Evolutionary conservation across 2,797 vertebrate genomes (phyloP), one percentile per base, ranked within the genome.

Genomic region (Scleropages formosus): DNA sequence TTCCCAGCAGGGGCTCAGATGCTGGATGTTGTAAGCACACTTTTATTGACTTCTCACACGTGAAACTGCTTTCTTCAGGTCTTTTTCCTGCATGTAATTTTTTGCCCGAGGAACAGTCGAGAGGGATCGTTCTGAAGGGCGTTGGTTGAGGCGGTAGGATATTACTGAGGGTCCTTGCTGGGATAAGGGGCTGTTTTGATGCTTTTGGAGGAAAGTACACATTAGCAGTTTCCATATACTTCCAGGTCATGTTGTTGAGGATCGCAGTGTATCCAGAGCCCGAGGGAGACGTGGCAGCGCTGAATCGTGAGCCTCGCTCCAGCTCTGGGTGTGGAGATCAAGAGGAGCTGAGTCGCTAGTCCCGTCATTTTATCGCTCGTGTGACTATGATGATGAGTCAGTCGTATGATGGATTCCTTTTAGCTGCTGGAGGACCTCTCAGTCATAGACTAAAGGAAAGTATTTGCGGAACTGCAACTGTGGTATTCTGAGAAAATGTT

Each of bases 161-260:
- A 53, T 18, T 53, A 53, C 26, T 20, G 53, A 24, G 44, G 24
- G 4, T 15, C 31, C 7, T 56, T 4, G 66, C 9, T 24, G 22
- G 53, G 74, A 13, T 53, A 47, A 78, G 82, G 83, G 75, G 82
- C 79, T 85, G 81, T 81, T 82, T 78, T 81, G 81, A 74, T 80
- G 80, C 51, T 64, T 83, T 77, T 70, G 76, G 81, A 80, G 79
- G 80, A 80, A 78, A 73, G 75, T 77, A 78, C 77, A 79, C 79
- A 76, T 80, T 77, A 81, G 77, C 72, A 72, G 46, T 26, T 15
- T 78, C 71, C 74, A 56, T 44, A 75, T 79, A 84, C 77, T 62
- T 72, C 77, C 80, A 81, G 77, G 82, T 83, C 73, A 78, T 83
- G 78, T 81, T 77, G 58, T 60, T 67, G 22, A 49, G 31, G n/a